A percentile compares a stretch with the other conserved stretches of the same genome.
Conservation (phyloP, 2,113 vertebrate species). For the Pseudopodoces humilis region DNA sequence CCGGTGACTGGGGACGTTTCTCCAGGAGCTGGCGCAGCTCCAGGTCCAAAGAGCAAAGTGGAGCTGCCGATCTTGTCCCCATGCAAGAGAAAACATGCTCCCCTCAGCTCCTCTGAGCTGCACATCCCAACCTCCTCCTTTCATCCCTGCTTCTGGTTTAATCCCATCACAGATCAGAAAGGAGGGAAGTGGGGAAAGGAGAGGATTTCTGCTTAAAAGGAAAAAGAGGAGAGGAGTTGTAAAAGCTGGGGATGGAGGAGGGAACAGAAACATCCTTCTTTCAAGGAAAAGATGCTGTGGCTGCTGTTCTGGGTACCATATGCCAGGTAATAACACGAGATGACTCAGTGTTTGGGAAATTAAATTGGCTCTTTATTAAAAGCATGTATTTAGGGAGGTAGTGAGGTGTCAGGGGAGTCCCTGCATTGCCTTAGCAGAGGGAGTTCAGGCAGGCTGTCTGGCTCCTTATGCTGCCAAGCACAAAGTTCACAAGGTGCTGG, state of each 20-base stretch:
- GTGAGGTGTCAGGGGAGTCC: neutral
- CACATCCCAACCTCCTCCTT: neutral
- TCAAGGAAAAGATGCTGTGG: constrained; percentile 2
- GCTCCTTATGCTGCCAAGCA: neutral
- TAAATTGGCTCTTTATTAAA: constrained; percentile 16
- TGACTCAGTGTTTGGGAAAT: constrained; percentile 41
- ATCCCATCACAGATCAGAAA: neutral
- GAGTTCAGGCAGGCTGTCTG: neutral
- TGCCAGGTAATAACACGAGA: neutral
- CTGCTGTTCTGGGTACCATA: neutral
- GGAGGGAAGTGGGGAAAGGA: neutral
- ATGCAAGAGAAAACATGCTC: fast-evolving
- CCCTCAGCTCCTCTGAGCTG: neutral
- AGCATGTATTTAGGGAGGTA: neutral
- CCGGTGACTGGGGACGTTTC: fast-evolving
- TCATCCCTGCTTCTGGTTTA: neutral
- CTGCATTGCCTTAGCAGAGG: neutral
- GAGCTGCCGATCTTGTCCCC: neutral
- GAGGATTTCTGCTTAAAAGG: neutral
- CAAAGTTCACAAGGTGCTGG: fast-evolving
- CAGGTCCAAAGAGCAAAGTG: neutral
- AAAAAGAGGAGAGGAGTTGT: neutral
- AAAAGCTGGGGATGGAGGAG: neutral
- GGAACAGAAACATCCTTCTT: neutral
- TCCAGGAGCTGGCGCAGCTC: neutral